Base-by-base conservation (phyloP, 2,113 vertebrate genomes). In the Psittacula cyanocephala region DNA sequence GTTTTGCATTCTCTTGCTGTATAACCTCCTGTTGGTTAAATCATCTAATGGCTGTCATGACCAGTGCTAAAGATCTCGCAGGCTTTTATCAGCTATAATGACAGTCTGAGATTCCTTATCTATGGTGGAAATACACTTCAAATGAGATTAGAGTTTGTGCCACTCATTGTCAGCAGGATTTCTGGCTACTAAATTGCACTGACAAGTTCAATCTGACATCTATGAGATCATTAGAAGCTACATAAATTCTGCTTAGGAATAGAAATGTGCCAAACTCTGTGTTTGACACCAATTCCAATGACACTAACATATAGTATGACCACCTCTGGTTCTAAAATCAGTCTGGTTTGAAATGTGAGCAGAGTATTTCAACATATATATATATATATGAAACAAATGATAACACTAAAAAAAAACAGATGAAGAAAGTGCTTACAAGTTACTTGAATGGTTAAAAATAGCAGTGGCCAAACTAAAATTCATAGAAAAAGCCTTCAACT, bases 81-180 rank as follows among this genome's bases (percentile, higher is more conserved):
- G 91, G 67, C 86, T 93, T 97, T 97, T 95, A 96, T 98, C 93
- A 93, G 97, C 93, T 93, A 97, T 92, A 87, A 90, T 70, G 92
- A 90, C 85, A 94, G 81, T 77, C 81, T 93, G 81, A 91, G 55
- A 83, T 88, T 90, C 77, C 92, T 95, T 96, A 92, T 96, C 91
- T 98, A 43, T 93, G 72, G 88, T 93, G 76, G 81, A 96, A 95
- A 82, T 91, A 77, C 69, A 95, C 85, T 96, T 97, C 95, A 93
- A 72, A 91, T 91, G 64, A 88, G 87, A 97, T 97, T 94, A 94
- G 39, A 41, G 49, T 69, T 88, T 87, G 71, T 76, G 97, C 63
- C 95, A 96, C 29, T 96, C 94, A 81, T 78, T 93, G 95, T 97
- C 96, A 96, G 86, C 79, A 86, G 82, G 93, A 97, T 96, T 97